phyloP scores from a whole-genome alignment of 2,888 invertebrate genomes.

The Torymus texanus region DNA sequence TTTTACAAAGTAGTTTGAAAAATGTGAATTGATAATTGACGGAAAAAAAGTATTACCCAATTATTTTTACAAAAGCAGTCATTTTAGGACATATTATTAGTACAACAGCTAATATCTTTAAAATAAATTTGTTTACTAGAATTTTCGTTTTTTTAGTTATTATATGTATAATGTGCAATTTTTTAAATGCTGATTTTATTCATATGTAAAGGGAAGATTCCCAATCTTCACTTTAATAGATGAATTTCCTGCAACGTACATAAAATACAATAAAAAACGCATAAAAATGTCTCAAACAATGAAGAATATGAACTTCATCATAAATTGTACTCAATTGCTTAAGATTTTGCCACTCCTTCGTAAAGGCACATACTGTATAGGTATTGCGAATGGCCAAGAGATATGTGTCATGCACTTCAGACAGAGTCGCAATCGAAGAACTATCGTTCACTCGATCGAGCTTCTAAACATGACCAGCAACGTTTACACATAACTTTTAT shows the following conservation, averaged over 20 bases:
- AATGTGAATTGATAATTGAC: too few species aligned
- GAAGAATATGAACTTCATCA: constrained; percentile 24
- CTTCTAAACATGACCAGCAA: too few species aligned
- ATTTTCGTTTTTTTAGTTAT: too few species aligned
- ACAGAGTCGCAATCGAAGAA: neutral
- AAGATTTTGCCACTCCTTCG: constrained; percentile 38
- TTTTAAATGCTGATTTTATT: too few species aligned
- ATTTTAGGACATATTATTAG: too few species aligned
- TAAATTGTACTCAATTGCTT: constrained; percentile 37
- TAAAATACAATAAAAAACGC: constrained; percentile 2
- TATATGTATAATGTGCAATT: too few species aligned
- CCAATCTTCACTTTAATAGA: neutral
- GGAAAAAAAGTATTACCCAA: too few species aligned
- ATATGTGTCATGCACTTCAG: neutral
- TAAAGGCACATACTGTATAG: neutral
- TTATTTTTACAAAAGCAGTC: too few species aligned
- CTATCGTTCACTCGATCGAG: neutral
- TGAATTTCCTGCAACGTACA: neutral
- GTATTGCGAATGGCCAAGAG: neutral
- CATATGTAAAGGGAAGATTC: neutral
- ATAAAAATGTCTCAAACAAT: constrained; percentile 17
- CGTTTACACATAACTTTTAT: too few species aligned
- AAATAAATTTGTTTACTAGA: too few species aligned
- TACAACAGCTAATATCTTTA: too few species aligned
- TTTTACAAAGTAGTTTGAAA: too few species aligned